phyloP scores from a whole-genome alignment of 2,113 vertebrate genomes.

The Eptesicus fuscus region DNA sequence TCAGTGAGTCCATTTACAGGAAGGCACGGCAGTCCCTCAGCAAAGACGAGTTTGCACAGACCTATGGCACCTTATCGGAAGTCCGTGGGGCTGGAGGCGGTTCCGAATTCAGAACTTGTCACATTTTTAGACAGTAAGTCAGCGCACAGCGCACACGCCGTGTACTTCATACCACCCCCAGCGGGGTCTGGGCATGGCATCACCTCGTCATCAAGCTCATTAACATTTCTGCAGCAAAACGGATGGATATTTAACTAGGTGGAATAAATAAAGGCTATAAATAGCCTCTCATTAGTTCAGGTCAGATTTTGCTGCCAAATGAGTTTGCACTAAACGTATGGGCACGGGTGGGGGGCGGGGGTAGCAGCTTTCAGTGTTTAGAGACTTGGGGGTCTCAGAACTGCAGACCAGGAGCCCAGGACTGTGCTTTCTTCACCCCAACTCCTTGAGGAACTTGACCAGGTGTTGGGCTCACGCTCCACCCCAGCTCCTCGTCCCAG shows the following conservation, averaged over 20 bases:
- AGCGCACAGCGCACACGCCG: rapidly evolving
- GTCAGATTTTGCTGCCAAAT: conserved; percentile 38
- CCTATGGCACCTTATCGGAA: not conserved
- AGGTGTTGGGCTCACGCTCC: no score
- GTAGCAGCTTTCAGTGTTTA: not conserved
- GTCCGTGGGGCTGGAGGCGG: not conserved
- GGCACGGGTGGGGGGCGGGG: no score
- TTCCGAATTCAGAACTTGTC: not conserved
- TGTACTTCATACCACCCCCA: not conserved
- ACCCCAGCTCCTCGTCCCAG: not conserved
- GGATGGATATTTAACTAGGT: conserved; percentile 48
- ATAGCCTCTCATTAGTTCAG: conserved; percentile 65
- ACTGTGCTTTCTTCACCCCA: not conserved
- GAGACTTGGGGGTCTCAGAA: not conserved
- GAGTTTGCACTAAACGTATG: not conserved
- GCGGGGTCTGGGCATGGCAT: not conserved
- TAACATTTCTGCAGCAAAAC: conserved; percentile 16
- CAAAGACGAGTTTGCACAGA: no score
- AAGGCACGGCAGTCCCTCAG: rapidly evolving
- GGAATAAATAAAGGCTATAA: conserved; percentile 63
- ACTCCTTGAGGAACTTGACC: not conserved
- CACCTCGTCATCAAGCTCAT: not conserved
- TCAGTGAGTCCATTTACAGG: not conserved
- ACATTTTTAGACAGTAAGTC: not conserved
- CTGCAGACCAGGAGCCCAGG: not conserved